A percentile compares a stretch with the other conserved stretches of the same genome.
Conservation (phyloP, 2,113 vertebrate genomes). For the Macquaria australasica region DNA sequence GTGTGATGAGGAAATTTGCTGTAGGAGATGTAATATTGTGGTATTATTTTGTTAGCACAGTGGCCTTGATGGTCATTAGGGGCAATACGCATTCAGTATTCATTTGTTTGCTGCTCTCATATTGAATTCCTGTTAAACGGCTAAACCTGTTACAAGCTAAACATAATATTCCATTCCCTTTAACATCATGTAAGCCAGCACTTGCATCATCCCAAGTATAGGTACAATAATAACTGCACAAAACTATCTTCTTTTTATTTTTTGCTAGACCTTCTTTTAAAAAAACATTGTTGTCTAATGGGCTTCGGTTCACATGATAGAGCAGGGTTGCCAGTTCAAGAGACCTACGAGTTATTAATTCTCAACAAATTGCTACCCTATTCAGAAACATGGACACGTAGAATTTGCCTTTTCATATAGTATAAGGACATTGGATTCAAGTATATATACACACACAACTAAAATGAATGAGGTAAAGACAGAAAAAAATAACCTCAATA, state of each 20-base stretch:
- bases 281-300: slow-evolving; percentile 23
- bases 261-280: slow-evolving; percentile 16
- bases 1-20: slow-evolving; percentile 5
- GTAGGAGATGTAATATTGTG: background rate
- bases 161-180: slow-evolving; percentile 17
- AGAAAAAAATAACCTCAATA: slow-evolving; percentile 60
- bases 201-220: slow-evolving; percentile 44
- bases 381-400: slow-evolving; percentile 76
- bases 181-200: slow-evolving; percentile 33
- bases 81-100: slow-evolving; percentile 12
- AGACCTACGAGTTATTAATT: slow-evolving; percentile 61
- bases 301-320: slow-evolving; percentile 34
- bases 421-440: slow-evolving; percentile 80
- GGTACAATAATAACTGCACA: slow-evolving; percentile 47
- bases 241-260: slow-evolving; percentile 29
- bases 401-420: slow-evolving; percentile 67
- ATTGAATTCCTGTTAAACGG: slow-evolving; percentile 15
- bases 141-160: slow-evolving; percentile 29
- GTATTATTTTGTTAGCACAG: background rate
- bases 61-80: slow-evolving; percentile 11
- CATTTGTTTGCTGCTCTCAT: slow-evolving; percentile 34
- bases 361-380: slow-evolving; percentile 72
- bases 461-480: slow-evolving; percentile 69
- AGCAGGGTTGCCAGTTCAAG: slow-evolving; percentile 38
- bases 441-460: slow-evolving; percentile 71